Base-by-base conservation (phyloP, 2,888 invertebrate species). In the Cepaea hortensis region DNA sequence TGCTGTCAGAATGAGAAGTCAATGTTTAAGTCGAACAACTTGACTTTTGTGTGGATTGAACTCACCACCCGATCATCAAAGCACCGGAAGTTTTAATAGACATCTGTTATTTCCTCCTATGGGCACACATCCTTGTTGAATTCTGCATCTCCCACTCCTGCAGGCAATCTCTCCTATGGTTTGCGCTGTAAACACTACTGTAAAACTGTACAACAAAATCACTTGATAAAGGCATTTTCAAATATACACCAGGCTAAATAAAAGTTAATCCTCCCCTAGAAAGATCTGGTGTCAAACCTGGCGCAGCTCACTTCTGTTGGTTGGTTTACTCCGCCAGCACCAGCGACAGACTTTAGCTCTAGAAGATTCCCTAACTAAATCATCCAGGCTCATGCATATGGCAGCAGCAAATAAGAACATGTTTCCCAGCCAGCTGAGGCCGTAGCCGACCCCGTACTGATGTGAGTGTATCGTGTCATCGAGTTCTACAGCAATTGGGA, bases 401-500 rank as follows among this genome's bases (percentile, higher is more conserved):
- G 93, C 91, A 18, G 93, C 91, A 76, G 91, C 91, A 68, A 92
- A 90, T 89, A 93, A 94, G 90, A 93, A 93, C 84, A 93, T 90
- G 70, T 93, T 91, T 55, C 93, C 92, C 18, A 91, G 93, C 93
- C 94, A 94, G 11, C 93, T 94, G 13, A 94, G 91, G 55, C 92
- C 92, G 89, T 93, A 94, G 15, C 94, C 94, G 77, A 92, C 91
- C 13, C 94, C 94, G 88, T 93, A 94, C 15, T 89, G 89, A 87
- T 93, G 93, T 5, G 90, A 88, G 73, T 86, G 88, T 75, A 92
- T 90, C 72, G 87, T 90, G 23, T 85, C 87, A 87, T 92, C 92
- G 75, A 90, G 87, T 87, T 93, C 92, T 75, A 94, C 90, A 70
- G 92, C 92, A 55, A 93, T 90, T 23, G 94, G 93, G 90, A 93